These are phyloP conservation scores for Paramormyrops kingsleyae DNA, from an alignment of 2,113 vertebrate species.

Conservation along the genomic window DNA sequence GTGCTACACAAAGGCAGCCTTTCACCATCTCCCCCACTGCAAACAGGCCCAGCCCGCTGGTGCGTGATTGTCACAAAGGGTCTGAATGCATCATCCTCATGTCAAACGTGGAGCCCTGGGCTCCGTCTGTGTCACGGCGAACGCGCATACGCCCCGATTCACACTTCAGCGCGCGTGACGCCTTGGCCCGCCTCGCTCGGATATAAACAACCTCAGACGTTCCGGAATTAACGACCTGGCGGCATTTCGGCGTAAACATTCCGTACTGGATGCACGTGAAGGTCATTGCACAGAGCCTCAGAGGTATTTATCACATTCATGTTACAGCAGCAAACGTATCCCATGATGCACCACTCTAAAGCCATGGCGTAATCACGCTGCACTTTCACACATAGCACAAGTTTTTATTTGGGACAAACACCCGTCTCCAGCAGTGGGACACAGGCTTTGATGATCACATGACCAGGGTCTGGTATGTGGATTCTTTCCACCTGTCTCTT, in stretches of 20 bases:
- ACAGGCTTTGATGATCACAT: not conserved
- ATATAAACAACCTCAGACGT: conserved; percentile 4
- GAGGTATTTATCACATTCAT: conserved; percentile 4
- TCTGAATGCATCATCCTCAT: conserved; percentile 79
- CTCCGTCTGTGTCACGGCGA: conserved; percentile 74
- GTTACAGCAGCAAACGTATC: not conserved
- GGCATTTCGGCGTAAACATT: not conserved
- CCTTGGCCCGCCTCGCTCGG: not conserved
- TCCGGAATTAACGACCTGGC: not conserved
- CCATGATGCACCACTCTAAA: not conserved
- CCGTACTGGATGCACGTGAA: not conserved
- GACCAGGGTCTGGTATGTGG: not conserved
- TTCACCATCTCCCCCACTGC: conserved; percentile 71
- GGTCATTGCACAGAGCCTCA: not conserved
- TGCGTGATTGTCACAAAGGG: conserved; percentile 49
- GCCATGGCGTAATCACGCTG: not conserved
- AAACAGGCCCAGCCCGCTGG: conserved; percentile 67
- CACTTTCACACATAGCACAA: not conserved
- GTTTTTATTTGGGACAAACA: not conserved
- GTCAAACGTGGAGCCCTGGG: conserved; percentile 84
- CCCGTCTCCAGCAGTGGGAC: not conserved
- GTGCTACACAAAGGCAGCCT: conserved; percentile 84
- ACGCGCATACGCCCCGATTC: conserved; percentile 59
- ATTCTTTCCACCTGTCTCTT: not conserved
- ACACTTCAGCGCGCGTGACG: conserved; percentile 4